These are phyloP conservation scores for Ferrisia virgata DNA, from an alignment of 2,888 invertebrate genomes.

Conservation along the genomic window DNA sequence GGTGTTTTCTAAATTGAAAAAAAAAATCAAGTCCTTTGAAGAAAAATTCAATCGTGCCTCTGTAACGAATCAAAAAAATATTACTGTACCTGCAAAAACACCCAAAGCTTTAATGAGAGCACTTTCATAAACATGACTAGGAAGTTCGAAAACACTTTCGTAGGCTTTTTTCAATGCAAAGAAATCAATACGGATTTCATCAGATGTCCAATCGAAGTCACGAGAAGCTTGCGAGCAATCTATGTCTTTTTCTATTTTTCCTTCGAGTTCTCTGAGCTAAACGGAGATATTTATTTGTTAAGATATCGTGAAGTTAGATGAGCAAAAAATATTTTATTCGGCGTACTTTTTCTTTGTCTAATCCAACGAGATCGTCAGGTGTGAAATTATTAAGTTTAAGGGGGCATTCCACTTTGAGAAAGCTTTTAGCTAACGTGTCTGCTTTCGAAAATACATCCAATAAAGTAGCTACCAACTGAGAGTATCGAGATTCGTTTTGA, in stretches of 20 bases:
- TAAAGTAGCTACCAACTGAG: conserved; percentile 70
- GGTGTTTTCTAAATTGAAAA: conserved; percentile 47
- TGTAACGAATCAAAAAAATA: too few species aligned
- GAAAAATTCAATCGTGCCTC: background rate
- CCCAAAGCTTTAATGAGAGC: conserved; percentile 73
- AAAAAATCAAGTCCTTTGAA: background rate
- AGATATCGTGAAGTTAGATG: background rate
- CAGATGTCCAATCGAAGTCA: conserved; percentile 47
- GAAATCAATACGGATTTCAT: conserved; percentile 63
- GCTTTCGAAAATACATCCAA: conserved; percentile 72
- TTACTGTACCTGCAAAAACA: conserved; percentile 67
- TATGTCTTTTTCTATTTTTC: conserved; percentile 83
- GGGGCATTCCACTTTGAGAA: conserved; percentile 55
- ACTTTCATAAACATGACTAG: conserved; percentile 58
- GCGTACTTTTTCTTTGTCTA: conserved; percentile 68
- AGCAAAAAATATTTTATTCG: background rate
- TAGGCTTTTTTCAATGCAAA: conserved; percentile 70
- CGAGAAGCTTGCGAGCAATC: conserved; percentile 58
- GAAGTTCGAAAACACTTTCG: conserved; percentile 55
- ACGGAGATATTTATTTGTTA: background rate
- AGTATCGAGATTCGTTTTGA: conserved; percentile 69
- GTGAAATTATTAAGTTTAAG: conserved; percentile 54
- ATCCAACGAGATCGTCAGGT: conserved; percentile 57
- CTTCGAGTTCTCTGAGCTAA: conserved; percentile 62
- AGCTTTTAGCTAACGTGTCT: conserved; percentile 70